phyloP scores from a whole-genome alignment of 2,113 vertebrate genomes.

The Acrocephalus kingi region DNA sequence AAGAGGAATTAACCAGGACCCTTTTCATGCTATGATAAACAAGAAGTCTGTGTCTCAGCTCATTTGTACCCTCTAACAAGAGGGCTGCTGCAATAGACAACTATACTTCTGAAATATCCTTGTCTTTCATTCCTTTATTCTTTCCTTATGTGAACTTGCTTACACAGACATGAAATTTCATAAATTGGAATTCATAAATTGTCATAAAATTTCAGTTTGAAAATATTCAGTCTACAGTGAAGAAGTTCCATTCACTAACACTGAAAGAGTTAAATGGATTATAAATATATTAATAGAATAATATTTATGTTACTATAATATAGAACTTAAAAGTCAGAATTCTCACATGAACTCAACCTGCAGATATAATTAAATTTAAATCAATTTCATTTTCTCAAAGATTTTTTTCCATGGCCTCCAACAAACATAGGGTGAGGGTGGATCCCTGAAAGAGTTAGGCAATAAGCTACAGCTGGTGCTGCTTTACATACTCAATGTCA shows the following conservation, averaged over 20 bases:
- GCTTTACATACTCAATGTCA: not conserved
- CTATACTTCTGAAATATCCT: not conserved
- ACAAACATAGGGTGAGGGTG: not conserved
- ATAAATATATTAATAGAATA: not conserved
- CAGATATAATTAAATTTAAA: not conserved
- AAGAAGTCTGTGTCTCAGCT: not conserved
- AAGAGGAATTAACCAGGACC: not conserved
- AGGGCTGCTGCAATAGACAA: not conserved
- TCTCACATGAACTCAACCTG: not conserved
- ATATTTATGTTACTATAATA: not conserved
- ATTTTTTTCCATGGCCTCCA: not conserved
- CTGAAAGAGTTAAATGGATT: not conserved
- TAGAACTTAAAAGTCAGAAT: not conserved
- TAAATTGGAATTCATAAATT: not conserved
- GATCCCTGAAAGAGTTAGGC: not conserved
- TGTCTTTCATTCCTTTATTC: not conserved
- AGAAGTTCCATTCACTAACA: not conserved
- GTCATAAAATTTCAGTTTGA: not conserved
- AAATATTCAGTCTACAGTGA: not conserved
- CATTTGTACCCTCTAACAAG: not conserved
- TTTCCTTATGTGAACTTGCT: not conserved
- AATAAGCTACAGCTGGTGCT: not conserved
- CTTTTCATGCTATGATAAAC: not conserved
- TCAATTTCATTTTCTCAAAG: not conserved
- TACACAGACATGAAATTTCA: not conserved